These are phyloP conservation scores for Drosophila subpulchrella DNA, from an alignment of 1,140 invertebrate genomes.

Conservation along the genomic window DNA sequence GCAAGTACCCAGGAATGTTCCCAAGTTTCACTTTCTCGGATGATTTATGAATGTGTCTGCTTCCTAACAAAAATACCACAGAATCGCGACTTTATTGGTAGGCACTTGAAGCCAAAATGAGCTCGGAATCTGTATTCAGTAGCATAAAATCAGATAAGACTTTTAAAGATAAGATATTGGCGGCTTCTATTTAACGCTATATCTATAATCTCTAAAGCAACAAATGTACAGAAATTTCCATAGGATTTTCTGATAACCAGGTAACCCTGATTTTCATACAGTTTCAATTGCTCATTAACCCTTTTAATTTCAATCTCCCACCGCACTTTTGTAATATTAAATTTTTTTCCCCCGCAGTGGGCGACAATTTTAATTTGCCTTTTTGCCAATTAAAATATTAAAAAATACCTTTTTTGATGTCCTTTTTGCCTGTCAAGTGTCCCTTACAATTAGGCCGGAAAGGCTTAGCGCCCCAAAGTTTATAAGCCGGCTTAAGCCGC, in stretches of 20 bases:
- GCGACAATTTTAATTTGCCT: constrained; percentile 38
- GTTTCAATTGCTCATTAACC: constrained; percentile 9
- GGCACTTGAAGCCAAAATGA: constrained; percentile 8
- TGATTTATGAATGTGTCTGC: constrained; percentile 40
- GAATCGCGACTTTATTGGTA: constrained; percentile 13
- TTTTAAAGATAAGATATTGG: constrained; percentile 15
- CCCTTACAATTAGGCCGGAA: constrained; percentile 60
- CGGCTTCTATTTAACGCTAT: neutral
- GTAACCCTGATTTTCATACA: neutral
- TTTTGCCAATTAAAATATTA: constrained; percentile 61
- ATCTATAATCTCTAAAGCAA: constrained; percentile 9
- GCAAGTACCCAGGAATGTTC: constrained; percentile 32
- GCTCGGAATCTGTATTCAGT: neutral
- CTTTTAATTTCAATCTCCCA: neutral
- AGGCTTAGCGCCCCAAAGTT: constrained; percentile 63
- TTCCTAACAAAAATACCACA: neutral
- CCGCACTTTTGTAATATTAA: constrained; percentile 5
- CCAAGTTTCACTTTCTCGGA: constrained; percentile 42
- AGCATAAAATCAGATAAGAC: neutral
- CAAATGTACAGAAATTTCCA: neutral
- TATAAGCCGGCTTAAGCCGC: constrained; percentile 60
- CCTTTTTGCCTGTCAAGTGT: constrained; percentile 43
- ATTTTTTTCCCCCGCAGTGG: constrained; percentile 17
- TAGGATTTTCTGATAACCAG: neutral
- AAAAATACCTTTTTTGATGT: constrained; percentile 45